Conservation (phyloP, 2,113 vertebrate genomes). For the Astur gentilis region DNA sequence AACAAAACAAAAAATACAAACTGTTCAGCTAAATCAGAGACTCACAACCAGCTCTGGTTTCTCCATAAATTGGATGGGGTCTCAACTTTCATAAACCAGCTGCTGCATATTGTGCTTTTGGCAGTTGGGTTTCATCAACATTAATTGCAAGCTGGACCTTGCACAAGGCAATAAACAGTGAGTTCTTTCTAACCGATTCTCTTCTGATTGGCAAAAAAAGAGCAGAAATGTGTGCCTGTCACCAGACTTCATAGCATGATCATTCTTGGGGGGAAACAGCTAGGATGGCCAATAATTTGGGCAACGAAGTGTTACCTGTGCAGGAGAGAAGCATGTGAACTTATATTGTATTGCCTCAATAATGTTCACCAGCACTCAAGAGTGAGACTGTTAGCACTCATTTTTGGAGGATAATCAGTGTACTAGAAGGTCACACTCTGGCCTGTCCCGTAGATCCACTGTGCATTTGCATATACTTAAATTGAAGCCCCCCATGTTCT, state of each 20-base stretch:
- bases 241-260: not conserved
- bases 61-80: slow-evolving; percentile 35
- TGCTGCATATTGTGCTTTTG: slow-evolving; percentile 50
- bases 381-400: not conserved
- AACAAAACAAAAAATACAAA: slow-evolving; percentile 35
- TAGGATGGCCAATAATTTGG: not conserved
- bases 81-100: slow-evolving; percentile 54
- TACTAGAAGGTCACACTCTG: not conserved
- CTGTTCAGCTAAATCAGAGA: slow-evolving; percentile 29
- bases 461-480: not conserved
- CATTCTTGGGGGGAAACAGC: not conserved
- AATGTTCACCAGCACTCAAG: not conserved
- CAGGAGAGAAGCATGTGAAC: not conserved
- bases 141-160: slow-evolving; percentile 49
- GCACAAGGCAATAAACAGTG: slow-evolving; percentile 33
- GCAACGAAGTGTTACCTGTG: not conserved
- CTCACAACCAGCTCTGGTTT: slow-evolving; percentile 41
- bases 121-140: slow-evolving; percentile 55
- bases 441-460: not conserved
- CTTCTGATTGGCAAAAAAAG: slow-evolving; percentile 13
- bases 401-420: not conserved
- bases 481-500: not conserved
- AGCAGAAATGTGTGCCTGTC: not conserved
- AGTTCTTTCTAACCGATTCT: not conserved
- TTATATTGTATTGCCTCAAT: not conserved